phyloP scores from a whole-genome alignment of 1,140 invertebrate species.

The Ptiloglossa arizonensis region DNA sequence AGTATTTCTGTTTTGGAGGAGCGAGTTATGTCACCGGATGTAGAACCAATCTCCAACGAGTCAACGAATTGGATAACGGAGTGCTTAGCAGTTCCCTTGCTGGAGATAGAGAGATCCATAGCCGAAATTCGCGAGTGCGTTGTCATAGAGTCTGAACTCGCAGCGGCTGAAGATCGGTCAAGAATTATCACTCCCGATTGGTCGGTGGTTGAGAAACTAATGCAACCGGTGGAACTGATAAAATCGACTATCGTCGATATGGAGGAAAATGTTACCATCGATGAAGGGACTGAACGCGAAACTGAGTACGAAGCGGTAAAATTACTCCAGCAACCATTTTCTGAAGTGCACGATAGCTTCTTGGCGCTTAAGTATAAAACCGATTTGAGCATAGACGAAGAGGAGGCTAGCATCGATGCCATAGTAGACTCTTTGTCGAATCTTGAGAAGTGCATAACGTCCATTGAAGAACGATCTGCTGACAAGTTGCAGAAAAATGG shows the following conservation, averaged over 20 bases:
- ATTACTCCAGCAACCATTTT: conserved; percentile 57
- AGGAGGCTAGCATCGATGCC: conserved; percentile 49
- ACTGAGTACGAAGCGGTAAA: conserved; percentile 42
- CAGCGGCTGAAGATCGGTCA: not conserved
- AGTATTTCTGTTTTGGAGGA: conserved; percentile 81
- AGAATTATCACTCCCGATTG: conserved; percentile 25
- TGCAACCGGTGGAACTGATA: conserved; percentile 42
- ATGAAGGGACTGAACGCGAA: not conserved
- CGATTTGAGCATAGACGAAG: conserved; percentile 6
- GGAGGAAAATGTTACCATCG: not conserved
- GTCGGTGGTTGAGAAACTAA: conserved; percentile 49
- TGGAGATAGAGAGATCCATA: conserved; percentile 69
- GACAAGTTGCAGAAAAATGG: not conserved
- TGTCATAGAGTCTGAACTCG: conserved; percentile 55
- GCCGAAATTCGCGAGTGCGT: conserved; percentile 62
- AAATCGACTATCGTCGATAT: conserved; percentile 33
- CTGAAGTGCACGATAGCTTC: conserved; percentile 62
- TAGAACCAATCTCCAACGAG: conserved; percentile 44
- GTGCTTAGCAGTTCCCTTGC: conserved; percentile 63
- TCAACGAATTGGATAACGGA: conserved; percentile 53
- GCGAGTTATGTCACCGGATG: conserved; percentile 67
- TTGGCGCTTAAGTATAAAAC: conserved; percentile 47
- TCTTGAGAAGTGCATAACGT: conserved; percentile 67
- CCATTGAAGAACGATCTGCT: conserved; percentile 69
- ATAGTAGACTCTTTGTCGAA: conserved; percentile 61